Percentiles rank a stretch among this genome's conserved stretches.
These are phyloP conservation scores for Phyllotreta striolata DNA, from an alignment of 2,888 invertebrate genomes.

Conservation along the genomic window DNA sequence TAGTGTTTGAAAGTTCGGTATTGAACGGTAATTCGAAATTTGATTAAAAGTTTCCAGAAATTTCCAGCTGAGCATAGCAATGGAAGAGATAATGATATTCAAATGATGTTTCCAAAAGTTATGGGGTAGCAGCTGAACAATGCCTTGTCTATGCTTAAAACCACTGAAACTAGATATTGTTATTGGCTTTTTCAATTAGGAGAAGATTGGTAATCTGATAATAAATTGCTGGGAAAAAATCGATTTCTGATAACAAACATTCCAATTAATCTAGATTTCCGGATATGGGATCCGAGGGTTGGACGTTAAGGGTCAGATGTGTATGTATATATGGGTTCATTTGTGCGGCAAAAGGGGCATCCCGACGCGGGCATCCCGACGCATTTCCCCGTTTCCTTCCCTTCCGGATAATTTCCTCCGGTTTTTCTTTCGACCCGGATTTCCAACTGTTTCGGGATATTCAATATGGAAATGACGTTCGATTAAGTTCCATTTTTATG, in stretches of 20 bases:
- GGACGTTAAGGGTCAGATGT: constrained; percentile 12
- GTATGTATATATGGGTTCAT: constrained; percentile 12
- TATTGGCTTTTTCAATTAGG: no score
- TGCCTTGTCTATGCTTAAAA: neutral
- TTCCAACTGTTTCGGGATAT: neutral
- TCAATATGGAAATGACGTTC: constrained; percentile 12
- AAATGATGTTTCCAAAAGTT: constrained; percentile 22
- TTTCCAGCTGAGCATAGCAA: constrained; percentile 17
- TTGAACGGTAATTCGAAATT: constrained; percentile 22
- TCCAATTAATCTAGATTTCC: neutral
- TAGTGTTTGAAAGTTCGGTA: constrained; percentile 15
- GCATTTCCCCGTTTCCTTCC: constrained; percentile 11
- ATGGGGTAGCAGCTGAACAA: no score
- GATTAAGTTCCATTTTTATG: constrained; percentile 16
- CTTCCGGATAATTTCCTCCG: constrained; percentile 10
- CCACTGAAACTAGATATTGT: no score
- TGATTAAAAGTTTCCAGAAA: constrained; percentile 26
- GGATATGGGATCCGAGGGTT: neutral
- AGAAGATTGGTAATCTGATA: no score
- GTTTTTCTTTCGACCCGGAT: constrained; percentile 12
- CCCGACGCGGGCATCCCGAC: constrained; percentile 6
- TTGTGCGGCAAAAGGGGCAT: constrained; percentile 9
- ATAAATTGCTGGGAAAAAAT: no score
- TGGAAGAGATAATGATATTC: constrained; percentile 28
- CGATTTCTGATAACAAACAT: no score